These are phyloP conservation scores for Perizoma flavofasciatum DNA, from an alignment of 2,888 invertebrate species.

Conservation along the genomic window DNA sequence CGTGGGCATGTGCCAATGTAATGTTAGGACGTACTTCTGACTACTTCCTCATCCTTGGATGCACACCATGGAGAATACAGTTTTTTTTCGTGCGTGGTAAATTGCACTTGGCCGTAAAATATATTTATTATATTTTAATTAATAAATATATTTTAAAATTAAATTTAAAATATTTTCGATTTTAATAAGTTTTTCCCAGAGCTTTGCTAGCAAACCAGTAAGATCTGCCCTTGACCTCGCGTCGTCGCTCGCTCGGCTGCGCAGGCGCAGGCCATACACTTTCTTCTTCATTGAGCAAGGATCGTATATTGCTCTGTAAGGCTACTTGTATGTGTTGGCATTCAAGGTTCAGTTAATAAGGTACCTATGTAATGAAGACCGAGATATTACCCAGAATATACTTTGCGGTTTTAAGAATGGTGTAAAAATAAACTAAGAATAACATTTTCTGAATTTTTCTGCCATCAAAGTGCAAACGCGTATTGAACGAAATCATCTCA, in stretches of 20 bases:
- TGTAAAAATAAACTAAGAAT: neutral
- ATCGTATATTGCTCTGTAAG: conserved; percentile 20
- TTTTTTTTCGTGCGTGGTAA: too few relatives aligned
- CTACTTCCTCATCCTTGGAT: too few relatives aligned
- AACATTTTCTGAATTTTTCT: too few relatives aligned
- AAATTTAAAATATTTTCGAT: too few relatives aligned
- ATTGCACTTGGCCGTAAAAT: too few relatives aligned
- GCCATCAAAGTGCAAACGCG: too few relatives aligned
- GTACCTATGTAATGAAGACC: neutral
- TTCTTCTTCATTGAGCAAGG: conserved; percentile 47
- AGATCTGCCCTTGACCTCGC: conserved; percentile 48
- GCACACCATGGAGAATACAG: too few relatives aligned
- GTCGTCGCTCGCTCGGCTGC: conserved; percentile 19
- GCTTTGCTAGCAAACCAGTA: conserved; percentile 14
- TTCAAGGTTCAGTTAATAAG: conserved; percentile 9
- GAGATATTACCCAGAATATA: neutral
- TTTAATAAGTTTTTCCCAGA: conserved; percentile 1
- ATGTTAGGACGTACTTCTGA: too few relatives aligned
- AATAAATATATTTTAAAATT: too few relatives aligned
- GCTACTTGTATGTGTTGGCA: conserved; percentile 28
- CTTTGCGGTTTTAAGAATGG: conserved; percentile 12
- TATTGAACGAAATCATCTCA: too few relatives aligned
- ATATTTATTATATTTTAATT: too few relatives aligned
- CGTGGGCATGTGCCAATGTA: too few relatives aligned
- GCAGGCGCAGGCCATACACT: conserved; percentile 42